These are phyloP conservation scores for Lasaia peninsularis DNA, from an alignment of 1,140 invertebrate genomes.

Conservation along the genomic window DNA sequence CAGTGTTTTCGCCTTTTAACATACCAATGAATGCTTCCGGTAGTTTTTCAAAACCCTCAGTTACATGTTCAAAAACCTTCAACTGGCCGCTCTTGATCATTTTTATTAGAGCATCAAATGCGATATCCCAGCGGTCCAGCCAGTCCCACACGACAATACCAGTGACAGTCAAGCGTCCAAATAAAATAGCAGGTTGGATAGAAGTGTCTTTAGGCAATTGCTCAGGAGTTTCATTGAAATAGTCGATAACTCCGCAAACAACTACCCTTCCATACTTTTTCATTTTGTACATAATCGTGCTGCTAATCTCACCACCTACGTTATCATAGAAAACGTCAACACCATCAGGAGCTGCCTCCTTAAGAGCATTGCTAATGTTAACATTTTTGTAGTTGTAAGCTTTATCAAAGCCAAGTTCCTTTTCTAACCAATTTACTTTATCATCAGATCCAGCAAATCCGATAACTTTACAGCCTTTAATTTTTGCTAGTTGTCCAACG, in stretches of 20 bases:
- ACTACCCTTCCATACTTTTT: background rate
- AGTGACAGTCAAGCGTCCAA: background rate
- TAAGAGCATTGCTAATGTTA: background rate
- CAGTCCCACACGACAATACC: background rate
- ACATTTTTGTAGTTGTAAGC: background rate
- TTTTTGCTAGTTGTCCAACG: too few species aligned
- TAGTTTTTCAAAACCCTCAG: background rate
- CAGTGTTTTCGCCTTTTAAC: background rate
- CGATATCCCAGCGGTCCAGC: background rate
- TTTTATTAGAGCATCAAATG: background rate
- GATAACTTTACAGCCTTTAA: background rate
- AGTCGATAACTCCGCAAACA: background rate
- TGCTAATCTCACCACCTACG: too few species aligned
- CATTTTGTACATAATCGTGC: too few species aligned
- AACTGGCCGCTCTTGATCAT: background rate
- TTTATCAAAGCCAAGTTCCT: background rate
- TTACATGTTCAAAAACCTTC: background rate
- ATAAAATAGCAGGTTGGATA: background rate
- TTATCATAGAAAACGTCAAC: too few species aligned
- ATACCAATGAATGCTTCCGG: background rate
- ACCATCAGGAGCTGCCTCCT: too few species aligned
- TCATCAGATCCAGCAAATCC: too few species aligned
- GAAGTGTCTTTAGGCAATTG: background rate
- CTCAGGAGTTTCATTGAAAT: background rate
- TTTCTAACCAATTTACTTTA: background rate